Evolutionary conservation across 2,888 invertebrate species (phyloP), one percentile per base, ranked within the genome.

Genomic region (Micoletzkya japonica): DNA sequence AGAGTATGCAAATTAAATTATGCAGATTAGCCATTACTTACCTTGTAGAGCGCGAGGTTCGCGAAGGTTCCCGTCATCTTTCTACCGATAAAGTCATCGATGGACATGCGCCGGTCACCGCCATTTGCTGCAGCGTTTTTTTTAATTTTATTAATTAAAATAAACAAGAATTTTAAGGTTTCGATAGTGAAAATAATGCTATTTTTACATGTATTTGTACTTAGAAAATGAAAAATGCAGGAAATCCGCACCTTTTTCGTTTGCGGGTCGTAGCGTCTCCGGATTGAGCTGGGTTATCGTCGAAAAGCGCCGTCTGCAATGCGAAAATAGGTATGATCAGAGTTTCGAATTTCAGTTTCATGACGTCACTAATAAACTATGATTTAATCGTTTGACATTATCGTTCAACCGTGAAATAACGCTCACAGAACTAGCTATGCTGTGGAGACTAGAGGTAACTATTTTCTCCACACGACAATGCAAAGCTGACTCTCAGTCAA

Each of bases 1-100:
- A 4, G 56, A 37, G 26, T 59, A 59, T 4, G 7, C n/a, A n/a
- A n/a, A n/a, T n/a, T n/a, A n/a, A n/a, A n/a, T n/a, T n/a, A n/a
- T n/a, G n/a, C n/a, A n/a, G n/a, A n/a, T n/a, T n/a, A n/a, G n/a
- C n/a, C n/a, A n/a, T 44, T 17, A 44, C 14, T 24, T 39, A 76
- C 82, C 70, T 82, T 82, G 73, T 80, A 84, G n/a, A 84, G 73
- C 32, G 84, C 84, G 70, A 84, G 71, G 71, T 82, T 78, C 20
- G 81, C 82, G 58, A 84, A 75, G 34, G 79, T 83, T 52, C 78
- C 74, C 56, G 81, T 80, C 64, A 66, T 52, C 64, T 66, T 66
- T 32, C 64, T 24, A 6, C 30, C 26, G 24, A 52, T 77, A 73
- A 44, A 68, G 58, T 50, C 72, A 60, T 60, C 64, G 20, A 66